phyloP scores from a whole-genome alignment of 1,140 invertebrate species.

The fruit fly (Drosophila melanogaster) region Release_6_plus_ISO1_MT NT_033777.3:25100501-25101000 shows the following conservation, averaged over 20 bases:
- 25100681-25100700: slow-evolving; percentile 12
- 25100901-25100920: slow-evolving; percentile 29
- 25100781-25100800: slow-evolving; percentile 62
- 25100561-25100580: slow-evolving; percentile 30
- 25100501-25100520: slow-evolving; percentile 5
- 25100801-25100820: slow-evolving; percentile 58
- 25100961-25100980: slow-evolving; percentile 16
- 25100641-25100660: slow-evolving; percentile 45
- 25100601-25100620: slow-evolving; percentile 37
- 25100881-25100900: slow-evolving; percentile 7
- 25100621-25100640: slow-evolving; percentile 42
- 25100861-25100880: slow-evolving; percentile 80
- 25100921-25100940: slow-evolving; percentile 28
- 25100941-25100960: slow-evolving; percentile 69
- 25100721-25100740: slow-evolving; percentile 52
- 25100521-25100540: slow-evolving; percentile 6
- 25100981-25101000: slow-evolving; percentile 25
- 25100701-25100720: slow-evolving; percentile 40
- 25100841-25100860: slow-evolving; percentile 78
- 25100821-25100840: slow-evolving; percentile 75
- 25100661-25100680: slow-evolving; percentile 18
- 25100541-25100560: slow-evolving; percentile 21
- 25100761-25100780: slow-evolving; percentile 83
- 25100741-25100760: slow-evolving; percentile 61
- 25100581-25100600: slow-evolving; percentile 17